These are phyloP conservation scores for Eubasilissa splendida DNA, from an alignment of 2,888 invertebrate genomes.

Conservation along the genomic window DNA sequence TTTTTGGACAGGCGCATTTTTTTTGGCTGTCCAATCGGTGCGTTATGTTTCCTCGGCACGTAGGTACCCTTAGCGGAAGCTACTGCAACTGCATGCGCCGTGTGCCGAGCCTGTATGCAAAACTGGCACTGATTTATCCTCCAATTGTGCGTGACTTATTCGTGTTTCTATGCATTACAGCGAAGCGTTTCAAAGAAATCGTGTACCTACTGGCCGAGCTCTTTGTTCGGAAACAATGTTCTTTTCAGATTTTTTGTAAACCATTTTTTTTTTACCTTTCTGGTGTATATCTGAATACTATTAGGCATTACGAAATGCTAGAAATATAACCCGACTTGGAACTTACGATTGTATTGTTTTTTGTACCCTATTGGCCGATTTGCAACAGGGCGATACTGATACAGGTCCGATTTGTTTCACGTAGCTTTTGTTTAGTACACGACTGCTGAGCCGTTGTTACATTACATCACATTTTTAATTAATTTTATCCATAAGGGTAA, in stretches of 20 bases:
- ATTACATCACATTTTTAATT: too few species aligned
- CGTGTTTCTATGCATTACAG: slow-evolving; percentile 7
- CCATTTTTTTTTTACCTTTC: not conserved
- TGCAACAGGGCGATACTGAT: too few species aligned
- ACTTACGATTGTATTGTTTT: not conserved
- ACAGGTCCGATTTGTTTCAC: too few species aligned
- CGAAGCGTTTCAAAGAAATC: not conserved
- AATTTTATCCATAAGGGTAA: too few species aligned
- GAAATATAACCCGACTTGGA: not conserved
- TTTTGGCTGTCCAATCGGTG: not conserved
- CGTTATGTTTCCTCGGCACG: slow-evolving; percentile 14
- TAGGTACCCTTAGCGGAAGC: slow-evolving; percentile 16
- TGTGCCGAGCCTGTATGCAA: not conserved
- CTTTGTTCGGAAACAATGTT: slow-evolving; percentile 2
- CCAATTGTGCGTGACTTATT: slow-evolving; percentile 19
- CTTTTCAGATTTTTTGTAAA: not conserved
- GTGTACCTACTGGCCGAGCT: not conserved
- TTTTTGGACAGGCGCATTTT: slow-evolving; percentile 2
- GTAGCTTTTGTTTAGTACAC: too few species aligned
- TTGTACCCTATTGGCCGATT: not conserved
- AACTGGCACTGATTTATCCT: slow-evolving; percentile 25
- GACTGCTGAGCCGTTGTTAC: too few species aligned
- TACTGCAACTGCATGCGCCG: not conserved
- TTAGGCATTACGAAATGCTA: too few species aligned
- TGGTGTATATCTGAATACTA: not conserved